phyloP scores from a whole-genome alignment of 2,797 vertebrate genomes.

The Pseudochaenichthys georgianus region DNA sequence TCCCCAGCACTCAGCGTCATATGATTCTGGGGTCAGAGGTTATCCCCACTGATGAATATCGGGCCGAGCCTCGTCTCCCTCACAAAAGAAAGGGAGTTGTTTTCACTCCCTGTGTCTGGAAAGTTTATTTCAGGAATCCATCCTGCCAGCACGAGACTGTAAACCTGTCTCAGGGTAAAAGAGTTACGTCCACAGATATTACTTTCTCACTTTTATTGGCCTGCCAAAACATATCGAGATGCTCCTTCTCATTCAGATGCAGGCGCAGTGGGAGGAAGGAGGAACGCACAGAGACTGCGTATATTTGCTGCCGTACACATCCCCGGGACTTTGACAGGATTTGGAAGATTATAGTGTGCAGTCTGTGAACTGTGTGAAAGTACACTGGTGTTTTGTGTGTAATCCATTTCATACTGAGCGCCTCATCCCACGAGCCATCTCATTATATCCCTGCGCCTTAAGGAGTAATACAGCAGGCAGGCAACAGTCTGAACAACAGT shows the following conservation, averaged over 20 bases:
- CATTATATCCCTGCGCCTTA: conserved; percentile 44
- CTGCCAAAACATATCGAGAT: conserved; percentile 71
- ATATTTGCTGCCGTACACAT: conserved; percentile 58
- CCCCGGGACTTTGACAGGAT: conserved; percentile 67
- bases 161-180: conserved; percentile 83
- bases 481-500: conserved; percentile 8
- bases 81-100: conserved; percentile 81
- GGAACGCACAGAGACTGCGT: conserved; percentile 23
- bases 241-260: conserved; percentile 59
- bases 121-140: conserved; percentile 87
- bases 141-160: conserved; percentile 84
- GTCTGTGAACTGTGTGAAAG: conserved; percentile 69
- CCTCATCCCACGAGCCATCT: conserved; percentile 47
- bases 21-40: conserved; percentile 88
- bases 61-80: conserved; percentile 76
- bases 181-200: conserved; percentile 84
- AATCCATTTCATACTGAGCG: conserved; percentile 42
- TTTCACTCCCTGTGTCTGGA: conserved; percentile 85
- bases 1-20: conserved; percentile 87
- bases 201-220: conserved; percentile 69
- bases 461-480: conserved; percentile 32
- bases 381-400: conserved; percentile 65
- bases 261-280: conserved; percentile 37
- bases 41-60: conserved; percentile 89
- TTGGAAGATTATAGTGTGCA: conserved; percentile 75